Base-by-base conservation (phyloP, 2,888 invertebrate species). In the Epistrophella euchroma region DNA sequence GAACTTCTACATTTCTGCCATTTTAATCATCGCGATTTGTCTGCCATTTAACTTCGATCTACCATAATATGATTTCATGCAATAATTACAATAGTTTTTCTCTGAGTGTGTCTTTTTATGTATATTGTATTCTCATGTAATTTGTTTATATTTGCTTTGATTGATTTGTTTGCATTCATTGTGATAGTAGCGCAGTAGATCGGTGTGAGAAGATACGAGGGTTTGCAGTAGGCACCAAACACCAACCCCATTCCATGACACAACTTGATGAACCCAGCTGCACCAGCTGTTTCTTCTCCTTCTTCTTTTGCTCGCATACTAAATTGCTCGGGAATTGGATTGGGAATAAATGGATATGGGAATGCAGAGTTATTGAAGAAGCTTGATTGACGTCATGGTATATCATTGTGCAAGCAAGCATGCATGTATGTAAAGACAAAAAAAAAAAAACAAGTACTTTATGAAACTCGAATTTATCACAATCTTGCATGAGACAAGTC, bases 101-200 rank as follows among this genome's bases (percentile, higher is more conserved):
- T 68, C 13, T 47, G 13, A 45, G 15, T 37, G 22, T 19, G 19
- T 25, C 15, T 19, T 1, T 40, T 15, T 56, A 35, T 56, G 37
- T 73, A 37, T 43, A 66, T 73, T 71, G 47, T 66, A 66, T 66
- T 19, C 22, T 15, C 19, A 32, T 43, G 55, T 81, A n/a, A n/a
- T 77, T 77, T 70, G 64, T 78, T 71, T 82, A 66, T 86, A 74
- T 86, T 86, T 86, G 86, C 78, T 82, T 71, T 78, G 86, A 86
- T 86, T 86, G 86, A 86, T 86, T 86, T 86, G 86, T 86, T 86
- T 86, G 86, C 86, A 82, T 86, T 75, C 86, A 71, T 71, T 78
- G 78, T 78, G 66, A 66, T 66, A 47, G 66, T 15, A 58, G 35
- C 32, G 72, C 45, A 68, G 52, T 9, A 32, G 7, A 1, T 1